phyloP scores from a whole-genome alignment of 2,113 vertebrate species.

The Anser cygnoides region DNA sequence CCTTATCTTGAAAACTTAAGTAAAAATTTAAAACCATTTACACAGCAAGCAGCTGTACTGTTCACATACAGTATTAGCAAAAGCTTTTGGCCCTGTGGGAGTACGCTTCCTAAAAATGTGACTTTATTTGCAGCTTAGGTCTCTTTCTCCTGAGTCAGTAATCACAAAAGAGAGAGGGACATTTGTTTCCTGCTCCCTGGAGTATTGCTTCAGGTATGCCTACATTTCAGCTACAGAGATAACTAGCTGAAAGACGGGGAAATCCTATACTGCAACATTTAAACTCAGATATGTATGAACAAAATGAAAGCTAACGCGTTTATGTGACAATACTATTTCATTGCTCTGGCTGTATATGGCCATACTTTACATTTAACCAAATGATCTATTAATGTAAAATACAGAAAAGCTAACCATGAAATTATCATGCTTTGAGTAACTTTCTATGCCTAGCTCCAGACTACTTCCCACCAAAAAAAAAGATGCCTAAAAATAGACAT shows the following conservation, averaged over 20 bases:
- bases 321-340: background rate
- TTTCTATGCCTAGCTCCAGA: background rate
- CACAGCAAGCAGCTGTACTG: background rate
- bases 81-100: background rate
- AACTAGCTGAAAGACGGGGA: background rate
- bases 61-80: background rate
- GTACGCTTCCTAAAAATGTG: background rate
- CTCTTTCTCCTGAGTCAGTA: background rate
- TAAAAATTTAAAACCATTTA: background rate
- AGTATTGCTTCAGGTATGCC: background rate
- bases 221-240: background rate
- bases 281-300: background rate
- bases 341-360: background rate
- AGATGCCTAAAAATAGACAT: background rate
- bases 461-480: background rate
- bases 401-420: background rate
- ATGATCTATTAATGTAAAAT: background rate
- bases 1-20: background rate
- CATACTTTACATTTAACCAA: background rate
- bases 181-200: background rate
- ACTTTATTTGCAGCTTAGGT: background rate
- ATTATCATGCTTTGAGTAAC: background rate
- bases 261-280: background rate
- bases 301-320: background rate
- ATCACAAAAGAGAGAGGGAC: background rate